Evolutionary conservation across 2,888 invertebrate genomes (phyloP), one percentile per base, ranked within the genome.

Genomic region (Odontocerum albicorne): DNA sequence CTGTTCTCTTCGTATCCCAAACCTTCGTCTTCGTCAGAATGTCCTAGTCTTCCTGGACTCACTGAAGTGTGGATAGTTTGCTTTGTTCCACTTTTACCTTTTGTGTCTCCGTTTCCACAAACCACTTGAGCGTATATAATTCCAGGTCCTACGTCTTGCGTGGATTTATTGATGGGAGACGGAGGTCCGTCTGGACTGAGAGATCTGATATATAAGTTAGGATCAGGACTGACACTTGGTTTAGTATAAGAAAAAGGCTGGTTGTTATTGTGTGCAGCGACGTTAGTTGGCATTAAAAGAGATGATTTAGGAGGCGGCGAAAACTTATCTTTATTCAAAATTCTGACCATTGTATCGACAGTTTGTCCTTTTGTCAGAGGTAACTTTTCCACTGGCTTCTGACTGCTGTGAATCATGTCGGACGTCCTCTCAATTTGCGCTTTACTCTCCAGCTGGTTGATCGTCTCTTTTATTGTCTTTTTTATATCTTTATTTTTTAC

Each of bases 241-340:
- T 81, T 78, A 2, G 87, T 87, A 64, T 92, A 92, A 1, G 91
- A 92, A 71, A 92, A 92, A 21, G 90, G 91, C 66, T 89, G 84
- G 66, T 88, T 89, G 62, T 82, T 82, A 66, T 89, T 88, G 62
- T 82, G 82, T 19, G 81, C 82, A 36, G 84, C 81, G 61, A 82
- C 81, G 3, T 75, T 72, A 44, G 81, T 73, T 19, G 85, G 82
- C 13, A 82, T 75, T 50, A 86, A 79, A 68, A 86, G 74, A 65
- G 82, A 83, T 22, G 81, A 71, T 64, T 83, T 84, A 1, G 87
- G 84, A 39, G 86, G 83, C 1, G 86, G 81, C 7, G 85, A 82
- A 44, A 82, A 76, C 63, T 84, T 83, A 63, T 89, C 89, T 71
- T 83, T 84, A 59, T 85, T 88, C 55, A 91, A 70, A 62, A 88